Evolutionary conservation across 2,113 vertebrate genomes (phyloP), one percentile per base, ranked within the genome.

Genomic region (Mesoclemmys tuberculata): DNA sequence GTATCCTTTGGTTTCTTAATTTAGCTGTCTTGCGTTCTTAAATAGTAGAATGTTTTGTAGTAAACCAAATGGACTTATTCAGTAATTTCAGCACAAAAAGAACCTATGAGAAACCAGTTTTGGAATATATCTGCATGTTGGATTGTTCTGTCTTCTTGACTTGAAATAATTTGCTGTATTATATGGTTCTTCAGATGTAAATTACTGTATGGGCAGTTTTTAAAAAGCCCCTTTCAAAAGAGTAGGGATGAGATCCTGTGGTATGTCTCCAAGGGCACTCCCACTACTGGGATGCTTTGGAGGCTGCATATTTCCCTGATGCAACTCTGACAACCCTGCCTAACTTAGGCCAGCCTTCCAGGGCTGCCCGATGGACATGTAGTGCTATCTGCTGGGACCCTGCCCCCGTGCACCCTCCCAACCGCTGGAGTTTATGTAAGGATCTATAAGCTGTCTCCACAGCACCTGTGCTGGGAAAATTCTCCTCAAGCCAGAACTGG

Each of bases 281-380:
- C 85, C 91, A 93, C 79, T 79, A 46, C 51, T 44, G 64, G 52
- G 85, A 80, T 95, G 84, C 88, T 88, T 89, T 21, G 29, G 38
- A 90, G 41, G 84, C 77, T 96, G 86, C 54, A 90, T 35, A 0
- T 2, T n/a, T 5, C 18, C 71, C 46, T 1, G 1, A 46, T 55
- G 16, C 64, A 6, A 29, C 55, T 79, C 64, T 64, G 80, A 35
- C 61, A 64, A 18, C 51, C 58, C 87, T 93, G 75, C 80, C 2
- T 1, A 55, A 91, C 90, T 44, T 56, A 29, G 49, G 71, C 85
- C 82, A 61, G 83, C 82, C 80, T 82, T 48, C 93, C 87, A 88
- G 80, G 77, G 68, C 26, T 79, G 77, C 77, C 58, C 0, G 48
- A 68, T 12, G 18, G 77, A 31, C 81, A 64, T 46, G 52, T 64